A percentile compares a stretch with the other conserved stretches of the same genome.
phyloP scores from a whole-genome alignment of 2,113 vertebrate species.

The zebrafish (Danio rerio) region DNA sequence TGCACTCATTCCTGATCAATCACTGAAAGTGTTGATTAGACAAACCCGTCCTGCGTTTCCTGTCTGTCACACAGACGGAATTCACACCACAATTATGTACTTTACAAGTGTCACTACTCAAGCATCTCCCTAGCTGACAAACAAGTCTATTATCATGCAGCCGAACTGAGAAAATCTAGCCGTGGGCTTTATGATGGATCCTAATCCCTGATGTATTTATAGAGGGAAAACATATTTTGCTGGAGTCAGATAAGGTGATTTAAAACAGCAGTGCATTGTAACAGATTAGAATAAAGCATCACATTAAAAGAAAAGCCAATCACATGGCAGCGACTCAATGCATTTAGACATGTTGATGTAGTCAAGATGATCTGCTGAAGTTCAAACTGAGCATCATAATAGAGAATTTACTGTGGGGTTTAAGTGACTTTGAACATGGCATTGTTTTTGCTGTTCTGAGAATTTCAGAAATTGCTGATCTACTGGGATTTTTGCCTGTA shows the following conservation, averaged over 20 bases:
- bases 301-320: neutral
- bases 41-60: neutral
- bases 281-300: neutral
- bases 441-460: no score
- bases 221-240: slow-evolving; percentile 33
- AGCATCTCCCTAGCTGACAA: neutral
- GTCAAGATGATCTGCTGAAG: no score
- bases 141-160: neutral
- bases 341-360: no score
- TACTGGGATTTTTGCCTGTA: no score
- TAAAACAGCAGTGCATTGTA: neutral
- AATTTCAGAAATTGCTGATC: no score
- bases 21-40: neutral
- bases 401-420: no score
- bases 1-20: neutral
- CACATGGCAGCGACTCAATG: no score
- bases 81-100: slow-evolving; percentile 11
- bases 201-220: slow-evolving; percentile 6
- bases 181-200: neutral
- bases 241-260: neutral
- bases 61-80: neutral
- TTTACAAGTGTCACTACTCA: neutral
- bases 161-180: neutral
- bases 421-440: no score
- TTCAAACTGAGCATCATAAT: no score